These are phyloP conservation scores for Troides oblongomaculatus DNA, from an alignment of 2,888 invertebrate genomes.

Conservation along the genomic window DNA sequence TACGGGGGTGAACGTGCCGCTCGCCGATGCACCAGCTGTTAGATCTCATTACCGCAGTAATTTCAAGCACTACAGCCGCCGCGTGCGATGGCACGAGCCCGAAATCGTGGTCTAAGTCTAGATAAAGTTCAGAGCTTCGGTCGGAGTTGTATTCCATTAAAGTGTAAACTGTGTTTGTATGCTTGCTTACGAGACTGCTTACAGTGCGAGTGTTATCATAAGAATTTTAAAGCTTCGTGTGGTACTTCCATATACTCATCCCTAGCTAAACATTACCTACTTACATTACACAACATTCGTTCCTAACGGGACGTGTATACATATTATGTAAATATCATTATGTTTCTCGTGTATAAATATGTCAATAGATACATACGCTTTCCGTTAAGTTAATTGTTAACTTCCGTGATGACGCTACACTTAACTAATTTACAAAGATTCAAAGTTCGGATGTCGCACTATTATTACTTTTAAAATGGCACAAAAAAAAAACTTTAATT, in stretches of 20 bases:
- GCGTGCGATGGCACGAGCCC: neutral
- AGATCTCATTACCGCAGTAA: no score
- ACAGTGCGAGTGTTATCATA: constrained; percentile 79
- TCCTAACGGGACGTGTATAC: constrained; percentile 80
- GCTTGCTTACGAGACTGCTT: constrained; percentile 70
- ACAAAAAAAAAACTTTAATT: constrained; percentile 64
- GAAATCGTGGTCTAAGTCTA: neutral
- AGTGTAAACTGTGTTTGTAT: constrained; percentile 56
- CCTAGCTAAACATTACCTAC: constrained; percentile 75
- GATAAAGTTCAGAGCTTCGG: constrained; percentile 18
- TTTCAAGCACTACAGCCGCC: no score
- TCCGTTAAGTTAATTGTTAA: constrained; percentile 76
- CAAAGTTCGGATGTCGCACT: constrained; percentile 80
- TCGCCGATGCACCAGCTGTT: no score
- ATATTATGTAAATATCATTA: constrained; percentile 78
- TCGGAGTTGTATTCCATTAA: constrained; percentile 44
- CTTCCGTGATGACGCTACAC: constrained; percentile 75
- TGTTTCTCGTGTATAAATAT: constrained; percentile 77
- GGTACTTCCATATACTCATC: constrained; percentile 73
- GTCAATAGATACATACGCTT: constrained; percentile 69
- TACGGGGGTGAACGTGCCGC: no score
- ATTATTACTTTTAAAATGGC: constrained; percentile 77
- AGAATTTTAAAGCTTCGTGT: constrained; percentile 80
- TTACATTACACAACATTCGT: constrained; percentile 77
- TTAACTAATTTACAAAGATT: constrained; percentile 75